Conservation (phyloP, 2,888 invertebrate genomes). For the Perizoma affinitatum region DNA sequence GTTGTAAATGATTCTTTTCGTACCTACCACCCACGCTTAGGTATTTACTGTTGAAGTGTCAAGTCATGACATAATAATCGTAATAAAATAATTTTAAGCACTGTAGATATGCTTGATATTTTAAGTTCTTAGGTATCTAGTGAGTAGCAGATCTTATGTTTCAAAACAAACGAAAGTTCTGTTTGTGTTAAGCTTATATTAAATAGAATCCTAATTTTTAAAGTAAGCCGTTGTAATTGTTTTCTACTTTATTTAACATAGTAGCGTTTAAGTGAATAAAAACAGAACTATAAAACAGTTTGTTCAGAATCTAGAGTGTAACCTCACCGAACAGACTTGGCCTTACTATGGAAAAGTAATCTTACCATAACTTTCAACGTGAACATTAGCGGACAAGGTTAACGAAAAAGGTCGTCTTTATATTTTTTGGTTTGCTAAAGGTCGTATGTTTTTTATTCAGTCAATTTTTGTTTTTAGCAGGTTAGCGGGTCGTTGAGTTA, state of each 20-base stretch:
- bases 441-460: constrained; percentile 15
- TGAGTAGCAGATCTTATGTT: too few relatives aligned
- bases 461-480: constrained; percentile 13
- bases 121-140: too few relatives aligned
- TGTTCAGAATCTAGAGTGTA: too few relatives aligned
- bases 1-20: constrained; percentile 28
- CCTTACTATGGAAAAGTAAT: neutral
- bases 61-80: constrained; percentile 35
- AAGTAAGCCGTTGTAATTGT: too few relatives aligned
- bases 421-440: constrained; percentile 8
- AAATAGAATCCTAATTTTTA: too few relatives aligned
- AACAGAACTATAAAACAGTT: too few relatives aligned
- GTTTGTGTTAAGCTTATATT: neutral
- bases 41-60: constrained; percentile 33
- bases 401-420: constrained; percentile 12
- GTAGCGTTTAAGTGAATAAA: too few relatives aligned
- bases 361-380: constrained; percentile 6
- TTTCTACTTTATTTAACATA: too few relatives aligned
- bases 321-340: too few relatives aligned
- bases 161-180: too few relatives aligned
- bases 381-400: constrained; percentile 6
- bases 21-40: constrained; percentile 36
- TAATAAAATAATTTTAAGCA: constrained; percentile 22
- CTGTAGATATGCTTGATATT: neutral
- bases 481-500: constrained; percentile 22